phyloP scores from a whole-genome alignment of 2,113 vertebrate genomes.

The Odontophorus gujanensis region DNA sequence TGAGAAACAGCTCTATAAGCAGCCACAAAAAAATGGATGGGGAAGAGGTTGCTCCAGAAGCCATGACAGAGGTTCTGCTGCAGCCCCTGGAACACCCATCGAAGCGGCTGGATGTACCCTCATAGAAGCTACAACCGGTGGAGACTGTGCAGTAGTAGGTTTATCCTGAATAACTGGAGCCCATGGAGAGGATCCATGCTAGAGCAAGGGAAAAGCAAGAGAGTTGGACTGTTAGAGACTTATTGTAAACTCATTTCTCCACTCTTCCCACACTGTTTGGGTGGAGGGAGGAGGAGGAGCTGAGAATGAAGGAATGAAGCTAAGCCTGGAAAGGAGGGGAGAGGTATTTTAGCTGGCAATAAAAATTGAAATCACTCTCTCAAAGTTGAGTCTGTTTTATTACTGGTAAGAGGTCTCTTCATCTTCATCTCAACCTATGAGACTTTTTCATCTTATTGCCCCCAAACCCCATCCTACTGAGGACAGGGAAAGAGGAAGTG shows the following conservation, averaged over 20 bases:
- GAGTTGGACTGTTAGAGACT: not conserved
- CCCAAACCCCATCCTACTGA: not conserved
- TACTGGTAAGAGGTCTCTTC: not conserved
- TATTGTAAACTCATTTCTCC: not conserved
- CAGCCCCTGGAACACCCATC: not conserved
- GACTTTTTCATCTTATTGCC: not conserved
- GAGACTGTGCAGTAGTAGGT: not conserved
- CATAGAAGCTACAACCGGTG: not conserved
- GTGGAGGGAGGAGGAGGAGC: not conserved
- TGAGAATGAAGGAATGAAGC: not conserved
- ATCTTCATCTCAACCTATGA: not conserved
- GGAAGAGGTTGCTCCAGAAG: not conserved
- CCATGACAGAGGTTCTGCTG: not conserved
- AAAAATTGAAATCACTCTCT: not conserved
- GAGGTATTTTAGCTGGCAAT: not conserved
- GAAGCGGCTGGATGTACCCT: not conserved
- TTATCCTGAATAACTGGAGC: not conserved
- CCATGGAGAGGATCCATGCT: not conserved
- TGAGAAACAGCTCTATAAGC: not conserved
- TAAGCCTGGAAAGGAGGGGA: not conserved
- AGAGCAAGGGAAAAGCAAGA: not conserved
- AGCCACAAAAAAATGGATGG: not conserved
- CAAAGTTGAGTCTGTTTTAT: not conserved
- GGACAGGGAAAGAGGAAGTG: not conserved
- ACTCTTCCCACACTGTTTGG: not conserved